phyloP scores from a whole-genome alignment of 2,797 vertebrate species.

The Distichodus sexfasciatus region DNA sequence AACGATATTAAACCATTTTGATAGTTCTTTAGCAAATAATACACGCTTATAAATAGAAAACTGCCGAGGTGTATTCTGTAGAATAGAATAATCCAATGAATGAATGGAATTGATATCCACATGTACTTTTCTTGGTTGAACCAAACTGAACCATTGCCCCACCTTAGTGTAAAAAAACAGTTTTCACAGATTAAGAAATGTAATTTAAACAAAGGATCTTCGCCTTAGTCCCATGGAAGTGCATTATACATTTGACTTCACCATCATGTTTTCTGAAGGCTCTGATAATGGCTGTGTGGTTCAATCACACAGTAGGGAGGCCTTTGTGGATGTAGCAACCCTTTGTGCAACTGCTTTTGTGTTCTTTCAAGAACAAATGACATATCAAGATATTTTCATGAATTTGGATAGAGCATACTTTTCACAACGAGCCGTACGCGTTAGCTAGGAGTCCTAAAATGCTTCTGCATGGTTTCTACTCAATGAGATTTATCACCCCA shows the following conservation, averaged over 20 bases:
- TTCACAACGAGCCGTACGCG: too few species aligned
- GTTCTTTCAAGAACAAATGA: slow-evolving; percentile 1
- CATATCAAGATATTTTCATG: background rate
- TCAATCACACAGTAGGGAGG: background rate
- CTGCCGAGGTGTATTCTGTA: too few species aligned
- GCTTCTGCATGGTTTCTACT: background rate
- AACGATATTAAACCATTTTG: too few species aligned
- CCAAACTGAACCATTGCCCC: too few species aligned
- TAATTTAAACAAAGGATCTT: too few species aligned
- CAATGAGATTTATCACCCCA: background rate
- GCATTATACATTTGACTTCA: background rate
- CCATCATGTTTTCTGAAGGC: background rate
- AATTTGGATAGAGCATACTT: background rate
- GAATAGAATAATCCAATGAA: too few species aligned
- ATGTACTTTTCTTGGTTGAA: too few species aligned
- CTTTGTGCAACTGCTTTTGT: background rate
- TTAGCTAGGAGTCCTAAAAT: background rate
- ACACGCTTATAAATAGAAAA: too few species aligned
- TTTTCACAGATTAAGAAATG: too few species aligned
- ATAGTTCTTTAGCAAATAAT: too few species aligned
- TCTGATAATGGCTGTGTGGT: background rate
- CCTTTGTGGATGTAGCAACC: background rate
- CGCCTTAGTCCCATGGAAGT: background rate
- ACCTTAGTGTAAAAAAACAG: too few species aligned
- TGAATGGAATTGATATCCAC: too few species aligned